Evolutionary conservation across 2,888 invertebrate species (phyloP), one percentile per base, ranked within the genome.

Genomic region (Noctua comes): DNA sequence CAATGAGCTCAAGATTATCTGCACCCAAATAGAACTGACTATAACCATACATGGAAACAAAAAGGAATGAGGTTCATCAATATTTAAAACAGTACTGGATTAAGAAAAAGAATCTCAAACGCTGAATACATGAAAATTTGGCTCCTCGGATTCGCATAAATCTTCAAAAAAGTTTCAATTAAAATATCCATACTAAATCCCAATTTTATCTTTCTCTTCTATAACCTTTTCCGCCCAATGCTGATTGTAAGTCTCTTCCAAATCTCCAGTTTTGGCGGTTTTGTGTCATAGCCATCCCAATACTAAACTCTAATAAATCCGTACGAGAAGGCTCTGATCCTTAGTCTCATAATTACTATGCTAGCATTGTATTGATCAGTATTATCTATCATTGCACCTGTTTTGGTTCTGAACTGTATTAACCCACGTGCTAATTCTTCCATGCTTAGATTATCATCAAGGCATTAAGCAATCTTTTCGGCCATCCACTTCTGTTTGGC

Each of bases 401-500:
- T 71, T 24, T 73, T 13, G 31, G 5, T 43, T 62, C 10, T 18
- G 1, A 69, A 51, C n/a, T 54, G 11, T 27, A 11, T 27, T 13
- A 48, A 43, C 6, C 6, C 48, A 43, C 16, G 8, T 46, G n/a
- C n/a, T 10, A 43, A 21, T n/a, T 18, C 21, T n/a, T 24, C 31
- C n/a, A 62, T 69, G 18, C 24, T 27, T 40, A 40, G 40, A 59
- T 31, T 31, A n/a, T 59, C 24, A 48, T 65, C 31, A 31, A 31
- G 43, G 11, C n/a, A 68, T 27, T 71, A 27, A 59, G 36, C 27
- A 36, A 31, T 27, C 36, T 18, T 59, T 70, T 31, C 54, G 16
- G 0, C 36, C 59, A 31, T 68, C 21, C 21, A 66, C n/a, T 16
- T 46, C 62, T 73, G 51, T 84, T 86, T 73, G 57, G 78, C 83